Evolutionary conservation across 2,888 invertebrate species (phyloP).

Genomic region (Drosophila longiperda): DNA sequence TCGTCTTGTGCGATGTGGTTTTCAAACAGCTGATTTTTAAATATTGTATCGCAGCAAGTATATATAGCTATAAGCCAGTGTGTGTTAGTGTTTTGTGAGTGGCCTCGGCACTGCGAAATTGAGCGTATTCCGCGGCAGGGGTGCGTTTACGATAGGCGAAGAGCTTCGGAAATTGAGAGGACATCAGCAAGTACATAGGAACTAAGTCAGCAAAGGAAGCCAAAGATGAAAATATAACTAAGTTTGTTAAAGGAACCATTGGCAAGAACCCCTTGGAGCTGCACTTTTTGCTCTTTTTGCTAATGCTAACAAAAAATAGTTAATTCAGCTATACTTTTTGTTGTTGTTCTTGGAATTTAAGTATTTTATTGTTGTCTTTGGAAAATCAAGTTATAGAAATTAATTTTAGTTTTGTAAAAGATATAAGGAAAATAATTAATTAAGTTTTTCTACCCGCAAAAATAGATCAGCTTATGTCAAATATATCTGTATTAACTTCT

Average conservation of each 20-base stretch:
- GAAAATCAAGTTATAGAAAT: too few species aligned
- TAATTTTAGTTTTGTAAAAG: too few species aligned
- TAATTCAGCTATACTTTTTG: too few species aligned
- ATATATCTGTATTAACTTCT: too few species aligned
- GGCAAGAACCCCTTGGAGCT: slow-evolving; percentile 94
- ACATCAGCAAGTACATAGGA: slow-evolving; percentile 95
- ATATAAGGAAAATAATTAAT: too few species aligned
- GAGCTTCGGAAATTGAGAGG: slow-evolving; percentile 99
- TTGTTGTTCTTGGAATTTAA: too few species aligned
- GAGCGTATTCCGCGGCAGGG: slow-evolving; percentile 91
- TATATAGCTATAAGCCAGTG: neutral
- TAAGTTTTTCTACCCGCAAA: too few species aligned
- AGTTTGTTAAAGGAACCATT: slow-evolving; percentile 95
- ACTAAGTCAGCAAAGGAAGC: slow-evolving; percentile 96
- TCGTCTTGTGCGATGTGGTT: slow-evolving; percentile 44
- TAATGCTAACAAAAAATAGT: too few species aligned
- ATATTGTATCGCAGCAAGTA: slow-evolving; percentile 18
- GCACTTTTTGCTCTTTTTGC: too few species aligned
- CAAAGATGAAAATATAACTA: slow-evolving; percentile 94
- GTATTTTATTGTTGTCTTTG: too few species aligned
- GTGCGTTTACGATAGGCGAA: slow-evolving; percentile 95
- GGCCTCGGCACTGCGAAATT: slow-evolving; percentile 95
- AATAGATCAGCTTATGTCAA: too few species aligned
- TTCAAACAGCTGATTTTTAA: slow-evolving; percentile 63
- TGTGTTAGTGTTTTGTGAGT: slow-evolving; percentile 94